Evolutionary conservation across 2,113 vertebrate species (phyloP).

Genomic region (Dryoscopus gambensis): DNA sequence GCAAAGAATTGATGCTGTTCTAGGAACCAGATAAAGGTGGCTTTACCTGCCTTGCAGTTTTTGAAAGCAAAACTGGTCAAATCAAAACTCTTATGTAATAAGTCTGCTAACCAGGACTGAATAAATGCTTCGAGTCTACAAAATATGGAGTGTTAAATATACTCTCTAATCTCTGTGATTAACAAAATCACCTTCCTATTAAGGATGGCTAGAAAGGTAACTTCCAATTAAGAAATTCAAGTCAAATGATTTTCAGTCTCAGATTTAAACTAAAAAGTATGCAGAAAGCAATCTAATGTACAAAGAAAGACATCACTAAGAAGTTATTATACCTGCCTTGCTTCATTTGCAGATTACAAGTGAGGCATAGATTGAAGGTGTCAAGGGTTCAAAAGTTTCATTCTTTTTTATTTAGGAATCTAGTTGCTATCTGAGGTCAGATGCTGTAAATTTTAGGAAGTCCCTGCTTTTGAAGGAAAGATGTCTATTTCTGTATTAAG

Average conservation of each 20-base stretch:
- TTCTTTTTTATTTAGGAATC: neutral
- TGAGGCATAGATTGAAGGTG: neutral
- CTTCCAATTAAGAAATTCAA: neutral
- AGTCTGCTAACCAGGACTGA: neutral
- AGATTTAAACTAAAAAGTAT: neutral
- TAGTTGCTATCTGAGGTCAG: neutral
- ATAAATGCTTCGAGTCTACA: neutral
- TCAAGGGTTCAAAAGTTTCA: neutral
- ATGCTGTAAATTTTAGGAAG: neutral
- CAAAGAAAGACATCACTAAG: neutral
- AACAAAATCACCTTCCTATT: neutral
- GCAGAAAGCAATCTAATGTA: neutral
- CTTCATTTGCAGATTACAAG: neutral
- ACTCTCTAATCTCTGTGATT: neutral
- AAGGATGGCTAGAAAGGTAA: neutral
- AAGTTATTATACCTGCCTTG: neutral
- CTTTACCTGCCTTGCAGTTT: neutral
- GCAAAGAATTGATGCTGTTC: neutral
- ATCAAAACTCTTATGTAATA: neutral
- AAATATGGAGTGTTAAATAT: neutral
- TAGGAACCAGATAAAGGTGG: neutral
- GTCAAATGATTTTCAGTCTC: neutral
- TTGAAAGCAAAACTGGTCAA: neutral
- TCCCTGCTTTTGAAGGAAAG: neutral
- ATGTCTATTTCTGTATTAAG: neutral